Conservation (phyloP, 2,888 invertebrate species). For the Xanthorhoe designata region DNA sequence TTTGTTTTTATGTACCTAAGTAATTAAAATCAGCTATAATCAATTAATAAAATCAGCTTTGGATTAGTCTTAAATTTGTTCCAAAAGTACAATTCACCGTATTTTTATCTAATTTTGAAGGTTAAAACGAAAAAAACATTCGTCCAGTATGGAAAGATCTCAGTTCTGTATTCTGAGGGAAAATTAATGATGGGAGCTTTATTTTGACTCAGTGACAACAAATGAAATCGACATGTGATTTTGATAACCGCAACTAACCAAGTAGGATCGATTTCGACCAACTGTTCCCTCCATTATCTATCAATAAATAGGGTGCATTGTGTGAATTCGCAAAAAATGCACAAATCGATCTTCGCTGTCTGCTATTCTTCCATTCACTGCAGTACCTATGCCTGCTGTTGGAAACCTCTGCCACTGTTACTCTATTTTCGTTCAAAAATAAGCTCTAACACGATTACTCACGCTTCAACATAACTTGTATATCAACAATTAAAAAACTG, state of each 20-base stretch:
- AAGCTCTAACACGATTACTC: slow-evolving; percentile 1
- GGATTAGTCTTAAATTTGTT: no score
- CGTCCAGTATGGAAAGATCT: slow-evolving; percentile 4
- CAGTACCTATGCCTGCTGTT: slow-evolving; percentile 53
- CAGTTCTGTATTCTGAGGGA: no score
- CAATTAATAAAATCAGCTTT: no score
- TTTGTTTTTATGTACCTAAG: no score
- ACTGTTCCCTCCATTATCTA: slow-evolving; percentile 81
- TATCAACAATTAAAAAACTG: background rate
- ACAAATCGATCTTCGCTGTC: slow-evolving; percentile 83
- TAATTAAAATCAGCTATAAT: no score
- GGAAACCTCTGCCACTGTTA: slow-evolving; percentile 10
- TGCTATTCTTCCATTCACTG: slow-evolving; percentile 62
- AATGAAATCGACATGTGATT: slow-evolving; percentile 78
- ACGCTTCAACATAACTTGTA: slow-evolving; percentile 3
- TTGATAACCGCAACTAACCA: slow-evolving; percentile 82
- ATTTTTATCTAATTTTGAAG: no score
- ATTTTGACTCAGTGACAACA: slow-evolving; percentile 55
- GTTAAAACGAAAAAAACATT: background rate
- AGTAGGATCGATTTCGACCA: slow-evolving; percentile 72
- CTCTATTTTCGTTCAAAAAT: background rate
- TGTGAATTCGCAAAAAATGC: slow-evolving; percentile 76
- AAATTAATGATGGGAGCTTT: slow-evolving; percentile 38
- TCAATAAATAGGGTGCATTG: slow-evolving; percentile 81
- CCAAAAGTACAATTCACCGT: no score